phyloP scores from a whole-genome alignment of 2,113 vertebrate genomes.

The Hyperoodon ampullatus region DNA sequence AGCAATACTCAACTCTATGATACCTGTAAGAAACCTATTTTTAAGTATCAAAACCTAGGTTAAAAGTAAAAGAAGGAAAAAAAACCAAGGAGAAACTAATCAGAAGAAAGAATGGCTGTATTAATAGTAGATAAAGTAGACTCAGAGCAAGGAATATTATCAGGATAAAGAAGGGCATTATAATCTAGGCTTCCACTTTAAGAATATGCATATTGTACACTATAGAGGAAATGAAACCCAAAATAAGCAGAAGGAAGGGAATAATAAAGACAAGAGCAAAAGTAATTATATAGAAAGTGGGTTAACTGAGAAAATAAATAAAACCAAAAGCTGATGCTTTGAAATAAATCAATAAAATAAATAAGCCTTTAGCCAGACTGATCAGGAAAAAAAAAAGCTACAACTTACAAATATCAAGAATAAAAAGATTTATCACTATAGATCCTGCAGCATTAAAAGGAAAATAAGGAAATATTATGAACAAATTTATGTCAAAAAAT shows the following conservation, averaged over 20 bases:
- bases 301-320: neutral
- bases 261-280: neutral
- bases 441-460: neutral
- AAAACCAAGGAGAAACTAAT: neutral
- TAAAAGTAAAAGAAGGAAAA: slow-evolving; percentile 10
- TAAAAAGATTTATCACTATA: neutral
- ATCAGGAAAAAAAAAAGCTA: neutral
- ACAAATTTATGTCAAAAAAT: neutral
- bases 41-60: neutral
- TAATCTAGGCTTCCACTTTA: neutral
- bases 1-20: neutral
- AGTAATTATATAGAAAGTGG: neutral
- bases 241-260: neutral
- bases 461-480: neutral
- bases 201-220: neutral
- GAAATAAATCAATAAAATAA: neutral
- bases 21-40: neutral
- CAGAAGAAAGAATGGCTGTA: neutral
- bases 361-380: neutral
- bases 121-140: neutral
- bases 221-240: neutral
- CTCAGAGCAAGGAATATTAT: neutral
- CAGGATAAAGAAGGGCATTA: neutral
- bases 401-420: neutral
- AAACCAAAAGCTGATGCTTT: slow-evolving; percentile 8